Conservation (phyloP, 2,888 invertebrate genomes). For the Eupithecia insigniata region DNA sequence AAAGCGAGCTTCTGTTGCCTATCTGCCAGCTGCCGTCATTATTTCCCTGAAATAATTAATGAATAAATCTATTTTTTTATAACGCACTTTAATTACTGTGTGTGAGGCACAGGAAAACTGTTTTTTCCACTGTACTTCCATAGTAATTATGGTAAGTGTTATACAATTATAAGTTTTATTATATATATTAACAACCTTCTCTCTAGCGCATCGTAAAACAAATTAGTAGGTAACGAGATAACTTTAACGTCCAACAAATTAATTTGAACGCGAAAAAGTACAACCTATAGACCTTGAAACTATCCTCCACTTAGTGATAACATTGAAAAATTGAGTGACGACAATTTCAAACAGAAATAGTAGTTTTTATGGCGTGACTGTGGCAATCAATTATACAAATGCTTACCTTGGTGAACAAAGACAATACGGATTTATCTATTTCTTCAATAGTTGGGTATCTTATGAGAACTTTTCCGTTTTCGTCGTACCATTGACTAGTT, state of each 20-base stretch:
- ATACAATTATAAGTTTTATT: not conserved
- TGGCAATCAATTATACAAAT: conserved; percentile 21
- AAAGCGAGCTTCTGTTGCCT: conserved; percentile 85
- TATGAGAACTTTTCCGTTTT: conserved; percentile 88
- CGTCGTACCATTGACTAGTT: conserved; percentile 93
- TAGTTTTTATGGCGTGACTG: conserved; percentile 25
- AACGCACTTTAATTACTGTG: not conserved
- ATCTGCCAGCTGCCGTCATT: conserved; percentile 80
- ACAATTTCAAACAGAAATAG: conserved; percentile 17
- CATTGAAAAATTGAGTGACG: not conserved
- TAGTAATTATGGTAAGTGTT: not conserved
- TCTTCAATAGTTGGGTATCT: conserved; percentile 79
- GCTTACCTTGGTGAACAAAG: conserved; percentile 73
- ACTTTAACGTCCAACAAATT: not conserved
- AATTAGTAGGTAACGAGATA: not conserved
- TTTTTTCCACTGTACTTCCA: too few relatives aligned
- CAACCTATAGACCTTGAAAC: conserved; percentile 27
- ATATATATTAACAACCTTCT: not conserved
- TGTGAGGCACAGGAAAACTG: not conserved
- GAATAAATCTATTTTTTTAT: not conserved
- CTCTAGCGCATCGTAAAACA: not conserved
- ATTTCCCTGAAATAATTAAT: conserved; percentile 67
- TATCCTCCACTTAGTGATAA: conserved; percentile 23
- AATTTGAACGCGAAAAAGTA: conserved; percentile 10
- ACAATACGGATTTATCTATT: conserved; percentile 76